These are phyloP conservation scores for Tenthredo amoena DNA, from an alignment of 2,888 invertebrate genomes.

Conservation along the genomic window DNA sequence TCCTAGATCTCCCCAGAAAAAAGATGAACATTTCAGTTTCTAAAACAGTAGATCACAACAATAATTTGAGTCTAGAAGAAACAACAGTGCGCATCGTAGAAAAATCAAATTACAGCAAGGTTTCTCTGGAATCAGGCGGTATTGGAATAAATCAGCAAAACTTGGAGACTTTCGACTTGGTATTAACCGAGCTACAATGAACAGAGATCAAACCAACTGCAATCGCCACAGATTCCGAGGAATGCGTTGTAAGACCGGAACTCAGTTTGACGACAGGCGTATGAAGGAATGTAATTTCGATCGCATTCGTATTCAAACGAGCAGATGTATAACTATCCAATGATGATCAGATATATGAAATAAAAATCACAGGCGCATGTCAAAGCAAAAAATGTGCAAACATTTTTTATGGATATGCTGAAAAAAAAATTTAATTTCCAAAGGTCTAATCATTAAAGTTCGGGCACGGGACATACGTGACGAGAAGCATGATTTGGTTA, in stretches of 20 bases:
- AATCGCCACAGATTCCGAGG: background rate
- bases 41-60: background rate
- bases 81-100: background rate
- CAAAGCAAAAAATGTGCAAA: background rate
- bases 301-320: background rate
- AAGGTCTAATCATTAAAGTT: background rate
- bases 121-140: background rate
- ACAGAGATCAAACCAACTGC: background rate
- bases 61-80: background rate
- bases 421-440: background rate
- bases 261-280: background rate
- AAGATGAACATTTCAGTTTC: background rate
- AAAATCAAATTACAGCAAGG: background rate
- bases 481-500: background rate
- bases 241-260: background rate
- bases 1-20: background rate
- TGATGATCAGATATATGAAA: background rate
- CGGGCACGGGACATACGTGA: background rate
- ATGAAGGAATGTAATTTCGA: background rate
- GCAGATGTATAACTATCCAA: background rate
- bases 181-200: background rate
- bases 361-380: background rate
- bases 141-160: background rate
- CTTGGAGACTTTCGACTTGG: slow-evolving; percentile 2
- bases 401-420: background rate